Percentiles rank a stretch among this genome's conserved stretches.
phyloP scores from a whole-genome alignment of 2,113 vertebrate genomes.

The Zootoca vivipara region DNA sequence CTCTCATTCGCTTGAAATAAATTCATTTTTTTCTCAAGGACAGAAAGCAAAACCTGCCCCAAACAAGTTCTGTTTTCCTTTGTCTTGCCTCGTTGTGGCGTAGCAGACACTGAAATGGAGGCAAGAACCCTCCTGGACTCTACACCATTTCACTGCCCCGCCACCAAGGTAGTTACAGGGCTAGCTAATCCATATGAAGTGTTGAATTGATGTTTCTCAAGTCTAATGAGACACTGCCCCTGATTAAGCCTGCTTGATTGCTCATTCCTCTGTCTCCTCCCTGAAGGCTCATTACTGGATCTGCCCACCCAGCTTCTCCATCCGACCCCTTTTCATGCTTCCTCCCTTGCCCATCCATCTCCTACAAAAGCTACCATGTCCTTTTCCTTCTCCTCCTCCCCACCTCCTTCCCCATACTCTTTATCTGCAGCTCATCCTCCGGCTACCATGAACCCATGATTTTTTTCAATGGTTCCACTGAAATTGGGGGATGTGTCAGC shows the following conservation, averaged over 20 bases:
- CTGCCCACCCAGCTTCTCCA: not conserved
- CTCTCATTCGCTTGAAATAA: too few relatives aligned
- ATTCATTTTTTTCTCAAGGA: not conserved
- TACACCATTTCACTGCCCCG: not conserved
- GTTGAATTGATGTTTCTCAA: not conserved
- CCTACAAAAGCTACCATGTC: too few relatives aligned
- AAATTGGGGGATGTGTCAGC: too few relatives aligned
- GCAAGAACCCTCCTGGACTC: not conserved
- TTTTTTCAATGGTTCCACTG: not conserved
- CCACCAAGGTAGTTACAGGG: not conserved
- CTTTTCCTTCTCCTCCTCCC: not conserved
- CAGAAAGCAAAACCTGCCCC: not conserved
- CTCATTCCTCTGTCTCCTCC: not conserved
- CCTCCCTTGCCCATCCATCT: too few relatives aligned
- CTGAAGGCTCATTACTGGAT: not conserved
- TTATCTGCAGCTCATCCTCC: too few relatives aligned
- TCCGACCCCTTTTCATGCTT: too few relatives aligned
- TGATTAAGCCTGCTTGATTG: not conserved
- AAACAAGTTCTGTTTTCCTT: not conserved
- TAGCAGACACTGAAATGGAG: not conserved
- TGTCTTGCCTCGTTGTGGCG: too few relatives aligned
- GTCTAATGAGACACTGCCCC: not conserved
- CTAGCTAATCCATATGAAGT: not conserved
- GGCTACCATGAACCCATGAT: too few relatives aligned
- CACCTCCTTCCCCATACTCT: not conserved